Percentiles rank a stretch among this genome's conserved stretches.
Evolutionary conservation across 2,888 invertebrate genomes (phyloP).

Genomic region (Thysanoteuthis rhombus): DNA sequence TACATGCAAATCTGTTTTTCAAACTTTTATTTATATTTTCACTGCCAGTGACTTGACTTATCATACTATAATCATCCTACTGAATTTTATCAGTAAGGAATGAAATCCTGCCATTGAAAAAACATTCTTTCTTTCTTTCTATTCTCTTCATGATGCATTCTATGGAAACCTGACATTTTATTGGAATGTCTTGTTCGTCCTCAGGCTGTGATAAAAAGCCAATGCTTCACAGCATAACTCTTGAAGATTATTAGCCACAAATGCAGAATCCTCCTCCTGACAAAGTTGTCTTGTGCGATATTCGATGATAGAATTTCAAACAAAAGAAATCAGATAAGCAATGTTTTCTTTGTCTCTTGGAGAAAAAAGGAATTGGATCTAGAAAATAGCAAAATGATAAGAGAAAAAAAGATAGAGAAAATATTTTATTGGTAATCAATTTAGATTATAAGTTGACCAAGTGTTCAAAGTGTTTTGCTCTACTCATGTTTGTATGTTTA

Average conservation of each 20-base stretch:
- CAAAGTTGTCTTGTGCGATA: too few relatives aligned
- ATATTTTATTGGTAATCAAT: background rate
- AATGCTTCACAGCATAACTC: background rate
- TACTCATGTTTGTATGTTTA: background rate
- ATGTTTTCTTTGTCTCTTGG: background rate
- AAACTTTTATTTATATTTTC: background rate
- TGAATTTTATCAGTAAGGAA: background rate
- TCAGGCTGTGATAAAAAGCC: background rate
- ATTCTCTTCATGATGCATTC: background rate
- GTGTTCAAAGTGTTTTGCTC: background rate
- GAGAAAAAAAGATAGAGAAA: background rate
- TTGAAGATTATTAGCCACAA: background rate
- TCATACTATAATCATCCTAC: background rate
- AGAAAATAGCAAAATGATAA: background rate
- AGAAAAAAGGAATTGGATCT: background rate
- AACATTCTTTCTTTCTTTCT: background rate
- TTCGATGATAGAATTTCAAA: background rate
- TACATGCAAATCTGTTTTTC: background rate
- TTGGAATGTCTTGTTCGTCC: background rate
- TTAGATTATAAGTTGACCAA: background rate
- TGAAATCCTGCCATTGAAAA: background rate
- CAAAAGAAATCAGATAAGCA: background rate
- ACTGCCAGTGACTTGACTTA: background rate
- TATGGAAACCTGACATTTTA: too few relatives aligned
- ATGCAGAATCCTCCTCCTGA: background rate